Evolutionary conservation across 2,888 invertebrate genomes (phyloP).

Genomic region (Archips crataeganus): DNA sequence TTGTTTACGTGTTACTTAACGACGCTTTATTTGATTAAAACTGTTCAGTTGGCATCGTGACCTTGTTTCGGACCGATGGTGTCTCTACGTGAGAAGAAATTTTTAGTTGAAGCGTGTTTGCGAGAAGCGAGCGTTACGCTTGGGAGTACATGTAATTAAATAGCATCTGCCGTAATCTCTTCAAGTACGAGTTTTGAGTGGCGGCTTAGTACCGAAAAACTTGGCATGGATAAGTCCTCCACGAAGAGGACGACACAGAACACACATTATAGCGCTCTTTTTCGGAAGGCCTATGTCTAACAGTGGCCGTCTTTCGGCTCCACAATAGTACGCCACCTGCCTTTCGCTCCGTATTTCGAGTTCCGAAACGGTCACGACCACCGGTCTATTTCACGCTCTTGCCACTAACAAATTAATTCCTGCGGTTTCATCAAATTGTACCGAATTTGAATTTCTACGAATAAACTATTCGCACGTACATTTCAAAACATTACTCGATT

Average conservation of each 20-base stretch:
- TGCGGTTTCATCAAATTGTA: slow-evolving; percentile 25
- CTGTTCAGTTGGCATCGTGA: slow-evolving; percentile 32
- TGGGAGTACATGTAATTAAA: too few relatives aligned
- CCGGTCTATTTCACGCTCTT: slow-evolving; percentile 29
- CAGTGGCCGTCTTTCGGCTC: too few relatives aligned
- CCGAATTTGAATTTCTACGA: slow-evolving; percentile 4
- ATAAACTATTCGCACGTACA: not conserved
- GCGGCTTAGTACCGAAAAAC: too few relatives aligned
- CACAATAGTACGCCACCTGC: slow-evolving; percentile 10
- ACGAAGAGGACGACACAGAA: too few relatives aligned
- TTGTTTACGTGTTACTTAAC: slow-evolving; percentile 39
- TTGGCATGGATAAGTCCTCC: too few relatives aligned
- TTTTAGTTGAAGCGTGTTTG: not conserved
- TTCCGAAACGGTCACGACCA: slow-evolving; percentile 24
- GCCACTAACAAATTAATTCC: slow-evolving; percentile 19
- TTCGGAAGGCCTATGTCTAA: too few relatives aligned
- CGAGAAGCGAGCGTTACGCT: not conserved
- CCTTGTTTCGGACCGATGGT: slow-evolving; percentile 18
- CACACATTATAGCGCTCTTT: too few relatives aligned
- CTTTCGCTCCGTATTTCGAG: slow-evolving; percentile 5
- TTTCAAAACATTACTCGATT: not conserved
- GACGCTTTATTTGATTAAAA: slow-evolving; percentile 38
- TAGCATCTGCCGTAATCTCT: too few relatives aligned
- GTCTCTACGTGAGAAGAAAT: not conserved
- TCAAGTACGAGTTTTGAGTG: too few relatives aligned